A percentile compares a stretch with the other conserved stretches of the same genome.
These are phyloP conservation scores for Bombus pascuorum DNA, from an alignment of 1,140 invertebrate genomes.

Conservation along the genomic window DNA sequence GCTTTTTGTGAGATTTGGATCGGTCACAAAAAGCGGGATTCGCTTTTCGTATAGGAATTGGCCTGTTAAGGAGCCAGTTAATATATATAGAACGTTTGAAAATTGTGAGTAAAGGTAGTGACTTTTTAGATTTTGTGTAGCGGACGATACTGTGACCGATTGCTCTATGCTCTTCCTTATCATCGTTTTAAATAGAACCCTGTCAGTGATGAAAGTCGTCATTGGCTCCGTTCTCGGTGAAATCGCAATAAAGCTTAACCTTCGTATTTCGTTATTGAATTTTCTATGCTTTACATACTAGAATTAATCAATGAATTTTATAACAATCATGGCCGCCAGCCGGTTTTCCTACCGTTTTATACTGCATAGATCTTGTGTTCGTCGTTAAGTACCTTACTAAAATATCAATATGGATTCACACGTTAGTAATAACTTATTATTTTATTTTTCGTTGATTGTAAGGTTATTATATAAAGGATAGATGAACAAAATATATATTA, in stretches of 20 bases:
- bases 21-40: slow-evolving; percentile 83
- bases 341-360: slow-evolving; percentile 62
- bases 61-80: slow-evolving; percentile 66
- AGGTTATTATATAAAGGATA: background rate
- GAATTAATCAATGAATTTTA: slow-evolving; percentile 75
- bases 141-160: slow-evolving; percentile 66
- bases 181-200: slow-evolving; percentile 35
- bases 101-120: slow-evolving; percentile 68
- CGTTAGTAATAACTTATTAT: background rate
- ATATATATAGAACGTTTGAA: slow-evolving; percentile 62
- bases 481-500: slow-evolving; percentile 1
- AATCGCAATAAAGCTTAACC: background rate
- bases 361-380: slow-evolving; percentile 12
- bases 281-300: slow-evolving; percentile 45
- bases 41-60: slow-evolving; percentile 83
- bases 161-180: slow-evolving; percentile 11
- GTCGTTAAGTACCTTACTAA: background rate
- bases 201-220: slow-evolving; percentile 9
- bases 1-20: slow-evolving; percentile 83
- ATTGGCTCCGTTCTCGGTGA: background rate
- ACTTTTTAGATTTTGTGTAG: slow-evolving; percentile 41
- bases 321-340: slow-evolving; percentile 77
- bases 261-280: slow-evolving; percentile 27
- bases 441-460: background rate
- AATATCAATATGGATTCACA: background rate